phyloP scores from a whole-genome alignment of 2,113 vertebrate genomes.

The Trematocara variabile region DNA sequence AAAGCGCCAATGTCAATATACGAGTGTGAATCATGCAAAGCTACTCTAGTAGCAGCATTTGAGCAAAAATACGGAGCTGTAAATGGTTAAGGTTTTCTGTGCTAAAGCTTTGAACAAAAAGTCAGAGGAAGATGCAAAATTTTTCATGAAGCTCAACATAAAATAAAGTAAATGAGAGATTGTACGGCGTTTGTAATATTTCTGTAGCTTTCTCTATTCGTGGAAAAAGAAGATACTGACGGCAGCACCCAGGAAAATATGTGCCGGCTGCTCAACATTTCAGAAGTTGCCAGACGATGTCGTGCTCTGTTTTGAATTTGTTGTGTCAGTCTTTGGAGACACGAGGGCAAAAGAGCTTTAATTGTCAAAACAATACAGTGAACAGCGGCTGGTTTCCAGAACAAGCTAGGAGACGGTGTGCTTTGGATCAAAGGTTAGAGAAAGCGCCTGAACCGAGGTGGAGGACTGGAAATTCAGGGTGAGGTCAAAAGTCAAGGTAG shows the following conservation, averaged over 20 bases:
- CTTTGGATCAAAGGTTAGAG: background rate
- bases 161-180: background rate
- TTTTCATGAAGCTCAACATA: background rate
- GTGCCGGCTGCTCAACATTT: background rate
- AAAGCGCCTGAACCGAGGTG: background rate
- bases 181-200: background rate
- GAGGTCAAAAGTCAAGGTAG: conserved; percentile 22
- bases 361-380: background rate
- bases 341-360: background rate
- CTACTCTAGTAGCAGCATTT: accelerated
- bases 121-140: background rate
- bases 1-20: background rate
- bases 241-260: background rate
- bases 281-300: conserved; percentile 16
- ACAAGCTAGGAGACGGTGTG: background rate
- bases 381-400: background rate
- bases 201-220: background rate
- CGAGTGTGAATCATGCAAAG: background rate
- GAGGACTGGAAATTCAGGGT: background rate
- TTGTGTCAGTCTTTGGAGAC: background rate
- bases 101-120: background rate
- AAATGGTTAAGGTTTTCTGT: background rate
- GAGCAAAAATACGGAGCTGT: background rate
- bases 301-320: conserved; percentile 20
- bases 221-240: background rate